Base-by-base conservation (phyloP, 1,140 invertebrate species). In the Hycleus cichorii region DNA sequence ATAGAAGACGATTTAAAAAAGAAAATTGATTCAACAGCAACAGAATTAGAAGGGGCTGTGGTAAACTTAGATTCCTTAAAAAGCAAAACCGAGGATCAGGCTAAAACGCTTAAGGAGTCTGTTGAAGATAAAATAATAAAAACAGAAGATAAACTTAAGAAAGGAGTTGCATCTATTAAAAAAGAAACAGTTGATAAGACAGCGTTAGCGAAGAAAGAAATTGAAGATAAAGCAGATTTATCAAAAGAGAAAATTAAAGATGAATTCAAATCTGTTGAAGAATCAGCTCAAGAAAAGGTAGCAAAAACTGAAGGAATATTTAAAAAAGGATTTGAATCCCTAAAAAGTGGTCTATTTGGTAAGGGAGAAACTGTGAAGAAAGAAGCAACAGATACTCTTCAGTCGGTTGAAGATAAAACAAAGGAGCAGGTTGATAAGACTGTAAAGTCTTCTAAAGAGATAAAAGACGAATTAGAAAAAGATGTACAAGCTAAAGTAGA, bases 71-170 rank as follows among this genome's bases (percentile, higher is more conserved):
- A 51, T 39, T 18, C 53, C 18, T 59, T 64, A 39, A 39, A 55
- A 47, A 40, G 59, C 12, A 62, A 55, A 53, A 54, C 62, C n/a
- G 57, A 58, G 24, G 59, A 64, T 25, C 61, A 64, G 47, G 62
- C 40, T n/a, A n/a, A 10, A 49, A 25, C 62, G 8, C 46, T 47
- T 40, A 47, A 58, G 44, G 51, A 64, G 52, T 32, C 32, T 5
- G 7, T 32, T 3, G 32, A 32, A 10, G 39, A 6, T 7, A 40
- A 55, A 55, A 7, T 47, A 10, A 27, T 38, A 27, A 49, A 59
- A 53, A 59, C 43, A 42, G 57, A 53, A 61, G 39, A 50, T 25
- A 47, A 12, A 4, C 25, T 24, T 9, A 43, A 60, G 4, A 60
- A 62, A 27, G 10, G 55, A 1, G 39, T 43, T 7, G 59, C 49